These are phyloP conservation scores for Myrmecophaga tridactyla DNA, from an alignment of 2,113 vertebrate species.

Conservation along the genomic window DNA sequence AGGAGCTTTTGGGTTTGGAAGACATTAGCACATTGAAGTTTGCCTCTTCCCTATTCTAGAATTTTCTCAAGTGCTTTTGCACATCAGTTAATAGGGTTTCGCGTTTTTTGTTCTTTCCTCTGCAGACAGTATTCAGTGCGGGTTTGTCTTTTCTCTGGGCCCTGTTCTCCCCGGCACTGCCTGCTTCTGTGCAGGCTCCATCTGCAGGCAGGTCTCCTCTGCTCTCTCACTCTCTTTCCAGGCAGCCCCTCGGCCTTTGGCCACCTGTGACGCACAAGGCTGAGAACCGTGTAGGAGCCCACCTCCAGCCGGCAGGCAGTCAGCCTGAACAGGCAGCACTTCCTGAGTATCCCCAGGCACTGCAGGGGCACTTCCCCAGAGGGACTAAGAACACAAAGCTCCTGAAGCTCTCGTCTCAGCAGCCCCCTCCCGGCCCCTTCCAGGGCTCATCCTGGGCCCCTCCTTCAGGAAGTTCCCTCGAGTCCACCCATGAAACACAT, in stretches of 20 bases:
- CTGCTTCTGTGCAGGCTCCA: too few species aligned
- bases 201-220: background rate
- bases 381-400: rapidly evolving
- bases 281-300: too few species aligned
- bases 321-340: background rate
- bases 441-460: background rate
- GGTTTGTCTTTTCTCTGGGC: too few species aligned
- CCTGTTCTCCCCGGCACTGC: too few species aligned
- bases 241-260: background rate
- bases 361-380: background rate
- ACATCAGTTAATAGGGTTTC: background rate
- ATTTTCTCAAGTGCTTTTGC: background rate
- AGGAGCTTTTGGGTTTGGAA: background rate
- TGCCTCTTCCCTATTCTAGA: background rate
- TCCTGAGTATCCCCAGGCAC: too few species aligned
- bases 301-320: background rate
- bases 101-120: background rate
- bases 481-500: background rate
- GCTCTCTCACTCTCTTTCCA: background rate
- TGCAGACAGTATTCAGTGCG: too few species aligned
- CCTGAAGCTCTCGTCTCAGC: rapidly evolving
- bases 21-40: too few species aligned
- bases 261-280: background rate
- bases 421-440: too few species aligned
- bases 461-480: background rate